Evolutionary conservation across 2,888 invertebrate species (phyloP), one percentile per base, ranked within the genome.

Genomic region (Mimas tiliae): DNA sequence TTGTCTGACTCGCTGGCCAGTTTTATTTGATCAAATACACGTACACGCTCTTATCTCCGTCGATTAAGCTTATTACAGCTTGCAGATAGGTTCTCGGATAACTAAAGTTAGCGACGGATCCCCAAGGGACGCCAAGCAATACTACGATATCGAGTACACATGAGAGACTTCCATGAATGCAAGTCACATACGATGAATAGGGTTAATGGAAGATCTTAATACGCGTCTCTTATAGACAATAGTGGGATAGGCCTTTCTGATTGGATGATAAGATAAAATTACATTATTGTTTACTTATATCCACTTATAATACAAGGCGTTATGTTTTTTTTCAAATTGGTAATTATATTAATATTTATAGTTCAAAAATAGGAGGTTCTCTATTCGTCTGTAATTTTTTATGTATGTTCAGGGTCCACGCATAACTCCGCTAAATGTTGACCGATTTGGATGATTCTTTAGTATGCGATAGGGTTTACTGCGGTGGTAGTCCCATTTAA

Each of bases 131-230:
- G 12, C 42, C 12, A 12, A 42, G 55, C 16, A 55, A 55, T 55
- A 38, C 27, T 52, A n/a, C 55, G 42, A 38, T 19, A 58, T 42
- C 9, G 16, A 42, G 38, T 58, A 21, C 21, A 11, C 58, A 16
- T 19, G 9, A 38, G 42, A 38, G 14, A 52, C 6, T 42, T 33
- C 33, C 34, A 9, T 58, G 42, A 42, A 42, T 42, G 58, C 42
- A 58, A 58, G 42, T 42, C 58, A 58, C 58, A 58, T 58, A 4
- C 42, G 38, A 58, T 58, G 55, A 58, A 38, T 58, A 58, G 55
- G 55, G 19, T 19, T 58, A 58, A 58, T 58, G 55, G 55, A 58
- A 58, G 19, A 16, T 58, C 34, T 58, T 16, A 16, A 58, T 42
- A 19, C 42, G 55, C 19, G 0, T 19, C 6, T 11, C 19, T 19